Base-by-base conservation (phyloP, 2,888 invertebrate genomes). In the Prenolepis imparis region DNA sequence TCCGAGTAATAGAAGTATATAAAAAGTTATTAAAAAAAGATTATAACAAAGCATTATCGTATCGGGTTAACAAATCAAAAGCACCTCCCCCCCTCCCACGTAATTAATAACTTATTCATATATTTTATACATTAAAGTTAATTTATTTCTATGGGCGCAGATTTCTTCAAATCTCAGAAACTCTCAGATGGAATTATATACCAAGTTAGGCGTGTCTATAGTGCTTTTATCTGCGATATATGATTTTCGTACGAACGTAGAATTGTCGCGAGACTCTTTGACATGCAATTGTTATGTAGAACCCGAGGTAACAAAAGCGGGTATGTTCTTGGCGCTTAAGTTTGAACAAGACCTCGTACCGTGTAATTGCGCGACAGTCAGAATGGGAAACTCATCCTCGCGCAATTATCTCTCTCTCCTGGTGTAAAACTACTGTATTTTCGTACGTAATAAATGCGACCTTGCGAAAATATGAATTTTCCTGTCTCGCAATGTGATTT, bases 281-380 rank as follows among this genome's bases (percentile, higher is more conserved):
- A 78, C 44, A 59, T 59, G 78, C 44, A 59, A 59, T 32, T 72
- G 78, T 78, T 70, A 78, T 72, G 21, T 44, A 32, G 41, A 72
- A 41, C 18, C 32, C 32, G 73, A 36, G 57, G 57, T 72, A 78
- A 78, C 78, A 78, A 78, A 78, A 59, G 57, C 41, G 67, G 9
- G 68, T 52, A 39, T 67, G 59, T 78, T 72, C 78, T 78, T 59
- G 73, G n/a, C 41, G 44, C 78, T 78, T 28, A 59, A 72, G 73
- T 78, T 72, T 78, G 72, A 78, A 78, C 44, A 72, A 44, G 73
- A 72, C 59, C 57, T 72, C 78, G 59, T 52, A 52, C 52, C 32
- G 59, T 78, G 59, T 78, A 78, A 78, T 78, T 78, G 73, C 78
- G 21, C 72, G 73, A 72, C 72, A 78, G 57, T 78, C 73, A 32